phyloP scores from a whole-genome alignment of 2,888 invertebrate genomes.

The Watsonalla cultraria region DNA sequence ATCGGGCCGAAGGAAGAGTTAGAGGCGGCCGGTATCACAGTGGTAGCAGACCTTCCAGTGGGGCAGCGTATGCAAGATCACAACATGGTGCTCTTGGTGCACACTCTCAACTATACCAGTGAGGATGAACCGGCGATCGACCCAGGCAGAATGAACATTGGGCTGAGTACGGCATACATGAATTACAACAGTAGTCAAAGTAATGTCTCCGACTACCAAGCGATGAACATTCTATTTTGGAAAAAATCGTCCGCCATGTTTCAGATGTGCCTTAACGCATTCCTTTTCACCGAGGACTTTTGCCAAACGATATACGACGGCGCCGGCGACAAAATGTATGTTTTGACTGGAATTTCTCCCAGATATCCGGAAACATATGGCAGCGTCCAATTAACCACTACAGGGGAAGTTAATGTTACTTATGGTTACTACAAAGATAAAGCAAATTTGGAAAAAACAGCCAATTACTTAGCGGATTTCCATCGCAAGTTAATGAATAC shows the following conservation, averaged over 20 bases:
- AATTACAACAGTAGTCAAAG: constrained; percentile 9
- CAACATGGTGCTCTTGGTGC: background rate
- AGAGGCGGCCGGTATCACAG: constrained; percentile 13
- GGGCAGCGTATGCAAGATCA: constrained; percentile 25
- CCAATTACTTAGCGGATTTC: no score
- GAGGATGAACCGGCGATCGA: constrained; percentile 2
- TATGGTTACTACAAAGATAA: no score
- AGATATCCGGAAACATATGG: no score
- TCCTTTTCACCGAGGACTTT: constrained; percentile 25
- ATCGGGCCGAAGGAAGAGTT: constrained; percentile 19
- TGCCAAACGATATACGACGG: constrained; percentile 26
- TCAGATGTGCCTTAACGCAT: constrained; percentile 24
- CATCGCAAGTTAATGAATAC: no score
- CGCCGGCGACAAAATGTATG: no score
- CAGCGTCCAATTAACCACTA: no score
- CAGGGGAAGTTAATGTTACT: no score
- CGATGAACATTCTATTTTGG: constrained; percentile 20
- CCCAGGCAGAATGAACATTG: constrained; percentile 19
- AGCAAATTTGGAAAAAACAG: no score
- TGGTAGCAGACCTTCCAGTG: constrained; percentile 24
- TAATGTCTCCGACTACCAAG: constrained; percentile 30
- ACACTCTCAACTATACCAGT: constrained; percentile 2
- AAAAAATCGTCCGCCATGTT: constrained; percentile 14
- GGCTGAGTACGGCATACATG: constrained; percentile 18
- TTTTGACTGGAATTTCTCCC: no score